Conservation (phyloP, 2,797 vertebrate genomes). For the Pterois miles region DNA sequence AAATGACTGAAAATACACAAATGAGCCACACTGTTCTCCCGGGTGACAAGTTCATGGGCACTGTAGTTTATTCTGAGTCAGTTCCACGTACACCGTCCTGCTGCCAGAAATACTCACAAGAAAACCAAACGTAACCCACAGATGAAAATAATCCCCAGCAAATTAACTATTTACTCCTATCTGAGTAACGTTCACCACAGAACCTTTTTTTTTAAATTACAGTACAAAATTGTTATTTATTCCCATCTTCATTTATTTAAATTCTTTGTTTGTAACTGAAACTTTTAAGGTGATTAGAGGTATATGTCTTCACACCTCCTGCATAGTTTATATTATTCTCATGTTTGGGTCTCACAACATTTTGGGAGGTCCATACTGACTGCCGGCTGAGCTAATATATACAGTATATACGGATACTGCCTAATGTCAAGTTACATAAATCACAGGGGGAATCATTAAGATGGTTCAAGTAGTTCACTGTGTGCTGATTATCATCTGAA, state of each 20-base stretch:
- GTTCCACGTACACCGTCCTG: not conserved
- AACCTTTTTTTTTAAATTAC: not conserved
- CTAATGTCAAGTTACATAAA: conserved; percentile 57
- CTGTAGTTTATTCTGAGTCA: not conserved
- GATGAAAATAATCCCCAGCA: not conserved
- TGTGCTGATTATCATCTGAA: conserved; percentile 59
- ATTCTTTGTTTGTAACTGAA: no score
- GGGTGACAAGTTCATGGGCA: not conserved
- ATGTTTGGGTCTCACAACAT: not conserved
- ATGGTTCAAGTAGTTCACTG: conserved; percentile 61
- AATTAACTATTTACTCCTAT: not conserved
- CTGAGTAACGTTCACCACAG: not conserved
- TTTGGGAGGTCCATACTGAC: conserved; percentile 6
- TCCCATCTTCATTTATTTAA: no score
- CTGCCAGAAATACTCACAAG: not conserved
- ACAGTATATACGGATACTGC: conserved; percentile 3
- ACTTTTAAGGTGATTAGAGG: not conserved
- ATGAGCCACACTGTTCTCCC: not conserved
- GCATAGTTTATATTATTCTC: not conserved
- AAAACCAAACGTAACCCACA: not conserved
- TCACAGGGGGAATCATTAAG: conserved; percentile 70
- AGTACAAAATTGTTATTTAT: no score
- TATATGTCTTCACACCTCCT: not conserved
- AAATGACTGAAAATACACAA: not conserved
- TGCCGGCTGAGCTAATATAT: conserved; percentile 48